These are phyloP conservation scores for Tribolium castaneum DNA, from an alignment of 1,140 invertebrate species.

Conservation along the genomic window DNA sequence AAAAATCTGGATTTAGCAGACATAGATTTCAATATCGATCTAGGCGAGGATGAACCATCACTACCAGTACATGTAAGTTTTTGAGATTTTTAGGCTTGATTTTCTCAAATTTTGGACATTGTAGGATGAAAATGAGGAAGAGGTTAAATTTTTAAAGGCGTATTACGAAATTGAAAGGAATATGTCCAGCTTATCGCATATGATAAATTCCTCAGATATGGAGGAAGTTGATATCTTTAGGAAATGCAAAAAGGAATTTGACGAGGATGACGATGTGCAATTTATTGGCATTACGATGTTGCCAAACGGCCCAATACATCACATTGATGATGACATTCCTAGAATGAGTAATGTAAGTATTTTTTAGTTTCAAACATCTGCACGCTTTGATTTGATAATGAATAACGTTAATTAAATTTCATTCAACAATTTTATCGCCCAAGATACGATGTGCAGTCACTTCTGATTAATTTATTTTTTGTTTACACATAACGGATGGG, in stretches of 20 bases:
- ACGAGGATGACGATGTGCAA: slow-evolving; percentile 43
- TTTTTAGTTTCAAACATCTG: not conserved
- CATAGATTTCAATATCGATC: slow-evolving; percentile 26
- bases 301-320: not conserved
- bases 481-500: too few species aligned
- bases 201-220: not conserved
- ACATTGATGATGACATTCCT: not conserved
- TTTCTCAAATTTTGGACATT: not conserved
- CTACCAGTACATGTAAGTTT: not conserved
- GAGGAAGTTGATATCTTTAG: not conserved
- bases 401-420: too few species aligned
- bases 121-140: slow-evolving; percentile 33
- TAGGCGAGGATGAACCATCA: slow-evolving; percentile 20
- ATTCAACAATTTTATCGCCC: too few species aligned
- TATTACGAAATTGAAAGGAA: slow-evolving; percentile 33
- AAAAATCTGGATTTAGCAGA: slow-evolving; percentile 8
- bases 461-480: too few species aligned
- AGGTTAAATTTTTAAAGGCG: slow-evolving; percentile 33
- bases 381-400: too few species aligned
- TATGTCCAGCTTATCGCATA: slow-evolving; percentile 12
- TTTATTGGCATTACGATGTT: slow-evolving; percentile 25
- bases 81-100: not conserved
- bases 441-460: too few species aligned
- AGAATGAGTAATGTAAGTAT: not conserved
- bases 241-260: slow-evolving; percentile 8